These are phyloP conservation scores for Echinops telfairi DNA, from an alignment of 2,113 vertebrate species.

Conservation along the genomic window DNA sequence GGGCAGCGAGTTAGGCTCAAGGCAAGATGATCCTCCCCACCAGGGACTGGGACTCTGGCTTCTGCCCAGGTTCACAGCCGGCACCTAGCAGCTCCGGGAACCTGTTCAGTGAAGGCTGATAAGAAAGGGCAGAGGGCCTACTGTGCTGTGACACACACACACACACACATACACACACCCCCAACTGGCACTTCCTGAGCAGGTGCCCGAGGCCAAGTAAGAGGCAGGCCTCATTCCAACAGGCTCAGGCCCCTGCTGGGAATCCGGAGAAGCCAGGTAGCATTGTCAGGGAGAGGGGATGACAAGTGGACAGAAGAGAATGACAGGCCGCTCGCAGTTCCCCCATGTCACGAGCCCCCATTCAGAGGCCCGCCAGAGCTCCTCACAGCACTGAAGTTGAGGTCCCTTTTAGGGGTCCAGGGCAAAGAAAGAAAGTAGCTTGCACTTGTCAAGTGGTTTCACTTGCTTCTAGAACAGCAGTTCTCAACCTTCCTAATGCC, in stretches of 20 bases:
- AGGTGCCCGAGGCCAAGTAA: background rate
- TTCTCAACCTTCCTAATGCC: too few species aligned
- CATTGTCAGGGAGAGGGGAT: background rate
- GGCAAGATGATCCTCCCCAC: too few species aligned
- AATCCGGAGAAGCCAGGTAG: background rate
- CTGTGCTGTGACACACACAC: background rate
- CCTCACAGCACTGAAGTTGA: background rate
- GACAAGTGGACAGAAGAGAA: background rate
- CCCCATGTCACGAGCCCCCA: background rate
- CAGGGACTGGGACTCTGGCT: rapidly evolving
- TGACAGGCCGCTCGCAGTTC: rapidly evolving
- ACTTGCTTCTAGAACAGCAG: background rate
- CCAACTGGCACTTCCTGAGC: too few species aligned
- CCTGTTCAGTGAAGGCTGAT: background rate
- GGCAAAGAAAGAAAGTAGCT: background rate
- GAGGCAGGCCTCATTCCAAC: background rate
- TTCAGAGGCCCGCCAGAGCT: background rate
- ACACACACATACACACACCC: too few species aligned
- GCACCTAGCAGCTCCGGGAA: background rate
- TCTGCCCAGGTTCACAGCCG: background rate
- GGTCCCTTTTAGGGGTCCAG: background rate
- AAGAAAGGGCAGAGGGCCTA: rapidly evolving
- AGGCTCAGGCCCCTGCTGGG: background rate
- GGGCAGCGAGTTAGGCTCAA: background rate
- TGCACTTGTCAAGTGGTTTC: background rate